Evolutionary conservation across 2,888 invertebrate species (phyloP), one percentile per base, ranked within the genome.

Genomic region (Sphaerophoria taeniata): DNA sequence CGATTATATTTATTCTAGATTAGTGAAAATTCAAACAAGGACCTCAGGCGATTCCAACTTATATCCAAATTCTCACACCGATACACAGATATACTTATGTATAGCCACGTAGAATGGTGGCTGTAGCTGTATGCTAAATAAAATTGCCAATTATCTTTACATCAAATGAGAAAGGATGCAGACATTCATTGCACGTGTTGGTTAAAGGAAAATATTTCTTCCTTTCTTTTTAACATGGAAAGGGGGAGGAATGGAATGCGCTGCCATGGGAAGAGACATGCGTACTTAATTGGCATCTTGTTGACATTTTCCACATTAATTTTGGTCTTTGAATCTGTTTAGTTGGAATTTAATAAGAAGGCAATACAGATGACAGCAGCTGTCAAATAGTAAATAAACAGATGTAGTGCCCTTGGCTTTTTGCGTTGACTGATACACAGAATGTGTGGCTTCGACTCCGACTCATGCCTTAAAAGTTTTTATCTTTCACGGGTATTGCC

Each of bases 1-100:
- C 47, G 56, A 69, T 55, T 31, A 43, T 61, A 31, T 55, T 51
- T 60, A 72, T 78, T 72, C 58, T 65, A 56, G 34, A n/a, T 16
- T 31, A 34, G 45, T 49, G 67, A 70, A 69, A 43, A 43, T 9
- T 43, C 70, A 75, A 56, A 79, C 55, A 71, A 71, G 71, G 83
- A 67, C 84, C 84, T 75, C 4, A 84, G 79, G 75, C 79, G 55
- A 79, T 55, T 70, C 74, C 72, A 79, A 75, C 61, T 79, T 51
- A 16, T 24, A 49, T 45, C 51, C 69, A 65, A 2, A 55, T 65
- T n/a, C 33, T 9, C 58, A 55, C 51, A 36, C 63, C 16, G 49
- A 65, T 56, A 43, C 24, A 56, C 16, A 24, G 24, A 12, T 39
- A 39, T 43, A 9, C 4, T 4, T 43, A 9, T 43, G 43, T 43